These are phyloP conservation scores for Macrotrachela quadricornifera DNA, from an alignment of 1,140 invertebrate genomes.

Conservation along the genomic window DNA sequence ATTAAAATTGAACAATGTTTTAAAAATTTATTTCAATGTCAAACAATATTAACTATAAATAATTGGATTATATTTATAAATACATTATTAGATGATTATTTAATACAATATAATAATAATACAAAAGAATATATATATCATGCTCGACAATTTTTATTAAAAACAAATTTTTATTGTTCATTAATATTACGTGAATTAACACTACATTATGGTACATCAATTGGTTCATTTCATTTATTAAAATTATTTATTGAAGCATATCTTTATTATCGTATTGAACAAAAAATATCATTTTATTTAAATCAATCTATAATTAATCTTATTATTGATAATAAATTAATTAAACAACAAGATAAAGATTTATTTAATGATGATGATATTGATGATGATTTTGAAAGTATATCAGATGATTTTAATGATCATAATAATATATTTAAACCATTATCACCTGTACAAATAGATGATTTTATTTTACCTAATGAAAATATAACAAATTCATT, in stretches of 20 bases:
- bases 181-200: constrained; percentile 87
- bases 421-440: too few relatives aligned
- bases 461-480: too few relatives aligned
- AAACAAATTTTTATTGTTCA: constrained; percentile 97
- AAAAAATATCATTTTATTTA: constrained; percentile 54
- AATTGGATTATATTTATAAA: constrained; percentile 94
- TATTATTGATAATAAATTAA: neutral
- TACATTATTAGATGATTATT: constrained; percentile 57
- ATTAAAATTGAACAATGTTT: constrained; percentile 72
- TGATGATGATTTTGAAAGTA: too few relatives aligned
- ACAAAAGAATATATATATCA: constrained; percentile 39
- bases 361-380: too few relatives aligned
- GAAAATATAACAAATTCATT: too few relatives aligned
- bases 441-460: too few relatives aligned
- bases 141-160: constrained; percentile 65
- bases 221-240: constrained; percentile 95
- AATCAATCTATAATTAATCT: neutral
- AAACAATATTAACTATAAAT: constrained; percentile 51
- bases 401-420: too few relatives aligned
- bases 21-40: constrained; percentile 69
- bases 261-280: constrained; percentile 94
- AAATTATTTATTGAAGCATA: constrained; percentile 92
- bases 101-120: constrained; percentile 50
- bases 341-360: too few relatives aligned
- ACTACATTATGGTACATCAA: constrained; percentile 77